Base-by-base conservation (phyloP, 2,113 vertebrate species). In the Melanerpes formicivorus region DNA sequence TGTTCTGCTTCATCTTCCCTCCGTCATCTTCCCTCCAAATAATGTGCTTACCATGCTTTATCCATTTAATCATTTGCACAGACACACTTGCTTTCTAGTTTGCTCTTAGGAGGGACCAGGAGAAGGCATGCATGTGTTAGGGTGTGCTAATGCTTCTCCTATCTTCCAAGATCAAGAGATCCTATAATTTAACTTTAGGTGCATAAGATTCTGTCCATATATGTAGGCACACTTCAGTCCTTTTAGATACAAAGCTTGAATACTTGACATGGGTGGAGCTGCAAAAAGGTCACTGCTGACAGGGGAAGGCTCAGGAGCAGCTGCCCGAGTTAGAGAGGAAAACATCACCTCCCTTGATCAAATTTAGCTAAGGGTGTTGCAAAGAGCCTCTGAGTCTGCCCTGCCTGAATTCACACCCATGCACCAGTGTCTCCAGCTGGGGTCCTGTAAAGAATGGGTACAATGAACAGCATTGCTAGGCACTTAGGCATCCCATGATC, bases 91-190 rank as follows among this genome's bases (percentile, higher is more conserved):
- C 52, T 54, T 48, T 48, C 58, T 63, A 62, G 3, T 67, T 84
- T 83, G 62, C 12, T 88, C 56, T 44, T 55, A 34, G 67, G 37
- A 76, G 80, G 46, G 79, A 60, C 30, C 46, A 58, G 56, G 14
- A 85, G 67, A 78, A 75, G 25, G 37, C 64, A 80, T 3, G 7
- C 2, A 27, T 0, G 0, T 9, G 6, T 18, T 5, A 74, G 30
- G 23, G 60, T 37, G 56, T 50, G 65, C 42, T 46, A 32, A 80
- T 0, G 1, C 19, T 46, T 84, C 37, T 80, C 50, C n/a, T 29
- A 5, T 4, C 59, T 85, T 90, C 34, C 75, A 85, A 85, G 46
- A 79, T 29, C 44, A 56, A 42, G n/a, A 69, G 30, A 70, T 7
- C 25, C 12, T 55, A 34, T n/a, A 32, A 4, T 63, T 46, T 67